Conservation (phyloP, 2,113 vertebrate genomes). For the Paramormyrops kingsleyae region DNA sequence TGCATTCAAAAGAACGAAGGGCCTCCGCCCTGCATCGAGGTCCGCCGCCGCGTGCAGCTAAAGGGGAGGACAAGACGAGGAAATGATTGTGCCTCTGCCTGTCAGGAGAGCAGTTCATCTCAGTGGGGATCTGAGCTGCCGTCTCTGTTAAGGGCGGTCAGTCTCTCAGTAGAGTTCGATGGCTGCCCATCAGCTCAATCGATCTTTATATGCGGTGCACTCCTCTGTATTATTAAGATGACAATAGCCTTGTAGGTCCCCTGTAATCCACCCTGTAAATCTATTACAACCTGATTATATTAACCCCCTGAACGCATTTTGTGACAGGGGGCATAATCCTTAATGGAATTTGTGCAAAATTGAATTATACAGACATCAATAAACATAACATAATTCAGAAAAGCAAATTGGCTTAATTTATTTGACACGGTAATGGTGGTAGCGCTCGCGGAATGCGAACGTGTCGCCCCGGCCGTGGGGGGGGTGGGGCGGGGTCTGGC, state of each 20-base stretch:
- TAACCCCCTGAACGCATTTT: constrained; percentile 77
- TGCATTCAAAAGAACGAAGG: neutral
- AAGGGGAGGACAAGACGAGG: neutral
- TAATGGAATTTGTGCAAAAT: constrained; percentile 89
- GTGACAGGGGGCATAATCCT: constrained; percentile 79
- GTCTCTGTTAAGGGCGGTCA: constrained; percentile 55
- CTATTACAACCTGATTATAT: constrained; percentile 84
- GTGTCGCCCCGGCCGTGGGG: constrained; percentile 24
- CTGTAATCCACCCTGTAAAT: constrained; percentile 73
- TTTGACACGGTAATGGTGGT: constrained; percentile 68
- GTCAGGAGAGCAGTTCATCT: neutral
- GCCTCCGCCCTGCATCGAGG: neutral
- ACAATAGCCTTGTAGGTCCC: constrained; percentile 63
- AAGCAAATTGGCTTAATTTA: constrained; percentile 81
- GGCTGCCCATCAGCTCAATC: constrained; percentile 56
- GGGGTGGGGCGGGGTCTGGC: constrained; percentile 43
- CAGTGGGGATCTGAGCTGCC: neutral
- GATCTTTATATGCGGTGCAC: constrained; percentile 68
- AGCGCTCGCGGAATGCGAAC: constrained; percentile 58
- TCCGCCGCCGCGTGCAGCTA: neutral
- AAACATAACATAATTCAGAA: constrained; percentile 84
- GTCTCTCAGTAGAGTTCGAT: constrained; percentile 59
- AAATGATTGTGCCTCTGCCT: neutral
- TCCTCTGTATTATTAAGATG: constrained; percentile 72
- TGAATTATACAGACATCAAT: constrained; percentile 83